phyloP scores from a whole-genome alignment of 2,113 vertebrate genomes.

The Labeo rohita region DNA sequence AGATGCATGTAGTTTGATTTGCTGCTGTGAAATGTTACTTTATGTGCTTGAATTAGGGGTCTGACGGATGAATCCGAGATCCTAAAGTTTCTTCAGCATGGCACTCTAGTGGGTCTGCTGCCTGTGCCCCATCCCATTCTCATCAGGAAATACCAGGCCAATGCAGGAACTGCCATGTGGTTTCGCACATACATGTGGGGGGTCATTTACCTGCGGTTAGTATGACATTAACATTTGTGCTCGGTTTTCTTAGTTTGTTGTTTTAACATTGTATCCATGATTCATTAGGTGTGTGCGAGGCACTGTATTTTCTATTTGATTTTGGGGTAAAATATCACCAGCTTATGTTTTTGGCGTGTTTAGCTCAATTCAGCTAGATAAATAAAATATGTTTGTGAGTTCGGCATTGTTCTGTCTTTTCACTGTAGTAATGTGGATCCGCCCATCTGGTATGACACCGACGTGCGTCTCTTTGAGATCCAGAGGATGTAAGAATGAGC shows the following conservation, averaged over 20 bases:
- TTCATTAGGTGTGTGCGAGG: too few relatives aligned
- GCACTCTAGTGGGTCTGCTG: conserved; percentile 93
- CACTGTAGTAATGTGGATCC: conserved; percentile 93
- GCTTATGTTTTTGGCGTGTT: neutral
- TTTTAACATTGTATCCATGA: too few relatives aligned
- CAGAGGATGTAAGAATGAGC: conserved; percentile 86
- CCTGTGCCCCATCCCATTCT: conserved; percentile 98
- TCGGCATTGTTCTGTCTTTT: neutral
- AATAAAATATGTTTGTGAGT: neutral
- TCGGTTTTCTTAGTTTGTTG: too few relatives aligned
- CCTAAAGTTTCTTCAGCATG: conserved; percentile 94
- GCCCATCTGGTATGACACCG: conserved; percentile 97
- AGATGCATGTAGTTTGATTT: neutral
- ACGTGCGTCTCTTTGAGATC: conserved; percentile 98
- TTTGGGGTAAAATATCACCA: neutral
- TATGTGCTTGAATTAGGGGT: conserved; percentile 76
- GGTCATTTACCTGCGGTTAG: conserved; percentile 95
- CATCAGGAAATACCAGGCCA: conserved; percentile 98
- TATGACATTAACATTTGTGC: neutral
- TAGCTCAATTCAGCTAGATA: neutral
- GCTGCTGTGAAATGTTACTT: neutral
- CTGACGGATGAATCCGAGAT: conserved; percentile 97
- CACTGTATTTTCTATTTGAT: neutral
- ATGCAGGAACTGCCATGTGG: conserved; percentile 97
- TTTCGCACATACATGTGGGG: conserved; percentile 99